phyloP scores from a whole-genome alignment of 2,888 invertebrate genomes.

The Cerceris rybyensis region DNA sequence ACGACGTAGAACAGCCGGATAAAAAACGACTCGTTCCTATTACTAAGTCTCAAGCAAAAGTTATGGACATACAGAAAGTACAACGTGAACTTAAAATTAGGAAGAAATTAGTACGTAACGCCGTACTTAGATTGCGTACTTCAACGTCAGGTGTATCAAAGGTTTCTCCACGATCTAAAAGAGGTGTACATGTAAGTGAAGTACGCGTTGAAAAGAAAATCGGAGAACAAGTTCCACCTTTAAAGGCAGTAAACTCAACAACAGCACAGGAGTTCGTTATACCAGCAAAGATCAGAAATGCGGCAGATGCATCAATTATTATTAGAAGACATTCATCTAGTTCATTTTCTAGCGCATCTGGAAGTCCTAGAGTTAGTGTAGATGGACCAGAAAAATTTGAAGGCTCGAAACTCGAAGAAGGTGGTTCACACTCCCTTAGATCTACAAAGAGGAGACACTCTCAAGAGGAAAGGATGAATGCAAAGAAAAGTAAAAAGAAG shows the following conservation, averaged over 20 bases:
- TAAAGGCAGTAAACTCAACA: slow-evolving; percentile 59
- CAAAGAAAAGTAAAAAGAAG: slow-evolving; percentile 69
- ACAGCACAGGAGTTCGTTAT: slow-evolving; percentile 73
- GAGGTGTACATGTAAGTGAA: slow-evolving; percentile 73
- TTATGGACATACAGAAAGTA: slow-evolving; percentile 79
- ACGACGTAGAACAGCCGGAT: slow-evolving; percentile 86
- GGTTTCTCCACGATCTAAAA: slow-evolving; percentile 83
- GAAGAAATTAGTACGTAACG: slow-evolving; percentile 86
- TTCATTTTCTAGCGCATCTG: slow-evolving; percentile 89
- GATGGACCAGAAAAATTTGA: slow-evolving; percentile 65
- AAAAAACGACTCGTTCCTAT: slow-evolving; percentile 77
- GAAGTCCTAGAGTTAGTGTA: slow-evolving; percentile 85
- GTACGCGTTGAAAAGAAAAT: slow-evolving; percentile 58
- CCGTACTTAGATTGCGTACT: slow-evolving; percentile 83
- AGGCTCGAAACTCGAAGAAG: slow-evolving; percentile 64
- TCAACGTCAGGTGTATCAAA: slow-evolving; percentile 81
- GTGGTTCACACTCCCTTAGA: slow-evolving; percentile 59
- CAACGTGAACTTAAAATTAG: slow-evolving; percentile 80
- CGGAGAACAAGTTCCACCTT: slow-evolving; percentile 47
- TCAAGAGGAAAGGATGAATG: slow-evolving; percentile 66
- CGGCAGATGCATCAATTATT: slow-evolving; percentile 91
- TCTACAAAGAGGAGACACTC: slow-evolving; percentile 71
- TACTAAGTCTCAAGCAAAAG: slow-evolving; percentile 78
- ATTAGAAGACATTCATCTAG: slow-evolving; percentile 92
- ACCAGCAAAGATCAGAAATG: slow-evolving; percentile 77